Evolutionary conservation across 2,113 vertebrate genomes (phyloP), one percentile per base, ranked within the genome.

Genomic region (Pipa parva): DNA sequence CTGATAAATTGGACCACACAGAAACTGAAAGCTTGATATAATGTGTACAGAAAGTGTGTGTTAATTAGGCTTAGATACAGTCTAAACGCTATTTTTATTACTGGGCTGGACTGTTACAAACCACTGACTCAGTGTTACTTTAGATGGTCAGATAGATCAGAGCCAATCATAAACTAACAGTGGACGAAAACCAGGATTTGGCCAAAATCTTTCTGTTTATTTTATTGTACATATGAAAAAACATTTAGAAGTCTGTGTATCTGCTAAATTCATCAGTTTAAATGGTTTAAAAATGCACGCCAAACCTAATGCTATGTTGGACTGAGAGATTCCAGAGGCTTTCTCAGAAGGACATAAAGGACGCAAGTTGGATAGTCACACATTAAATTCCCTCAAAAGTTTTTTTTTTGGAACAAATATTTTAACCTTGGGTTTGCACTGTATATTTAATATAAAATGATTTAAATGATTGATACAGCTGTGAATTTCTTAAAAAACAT

Each of bases 241-340:
- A 7, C 26, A 20, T 59, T 55, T 42, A 67, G 48, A 58, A 45
- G 69, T 55, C 24, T 55, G 28, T 25, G 49, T 63, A 72, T 73
- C 79, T 79, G 71, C 56, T 37, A 7, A 48, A 1, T 0, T 29
- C 56, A 69, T 76, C 60, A 22, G 26, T 31, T 31, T 46, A 73
- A 72, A 42, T 71, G 54, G 15, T 37, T 77, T 12, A 63, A 71
- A 76, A 76, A 70, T 1, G 0, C 5, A 3, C 77, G 76, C 72
- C 77, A 78, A 74, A 74, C 67, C 25, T 72, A 72, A 10, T 63
- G 7, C 9, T 73, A 61, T 48, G 71, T 73, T 77, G 75, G 62
- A 60, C 63, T 45, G 25, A 76, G 59, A 42, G 36, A 29, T 71
- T 77, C 7, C 58, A 60, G 17, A 42, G 72, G 63, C 15, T 69